Base-by-base conservation (phyloP, 1,140 invertebrate genomes). In the Bombus vancouverensis region DNA sequence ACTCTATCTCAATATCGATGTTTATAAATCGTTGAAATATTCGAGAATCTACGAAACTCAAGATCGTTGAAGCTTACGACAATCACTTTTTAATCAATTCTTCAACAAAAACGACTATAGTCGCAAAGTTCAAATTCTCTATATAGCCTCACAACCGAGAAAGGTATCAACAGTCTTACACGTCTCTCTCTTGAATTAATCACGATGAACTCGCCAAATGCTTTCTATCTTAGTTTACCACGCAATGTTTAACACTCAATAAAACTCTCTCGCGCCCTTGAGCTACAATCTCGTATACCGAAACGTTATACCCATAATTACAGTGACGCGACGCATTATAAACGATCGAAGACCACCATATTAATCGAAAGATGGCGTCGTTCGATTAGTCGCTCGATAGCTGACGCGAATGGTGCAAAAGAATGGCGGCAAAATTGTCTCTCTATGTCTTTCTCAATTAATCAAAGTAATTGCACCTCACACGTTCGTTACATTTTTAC, bases 261-360 rank as follows among this genome's bases (percentile, higher is more conserved):
- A 32, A 57, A 59, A 34, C 12, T 37, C 22, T 57, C 28, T 28
- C 28, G 25, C 6, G 1, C 25, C 12, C 37, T 2, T 22, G 25
- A 39, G 28, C 4, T 34, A 3, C n/a, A 25, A 76, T 42, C 13
- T 44, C n/a, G 25, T 32, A 28, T 18, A 2, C 32, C 68, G 68
- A 80, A 80, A 85, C 83, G 10, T 80, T 85, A 85, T 80, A 85
- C 68, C 57, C 39, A 68, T 85, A 85, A 85, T 85, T 85, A 85
- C 57, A 85, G 76, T n/a, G 42, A 68, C 44, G 47, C 34, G 70
- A 25, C 13, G 1, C 13, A 34, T 28, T 34, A 13, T 34, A 9
- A 37, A n/a, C 47, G n/a, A 44, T 28, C 73, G n/a, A 44, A 15
- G 34, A 25, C 32, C 37, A 25, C 83, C 66, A 85, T 80, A 37